phyloP scores from a whole-genome alignment of 1,140 invertebrate genomes.

The Scaptodrosophila lebanonensis region DNA sequence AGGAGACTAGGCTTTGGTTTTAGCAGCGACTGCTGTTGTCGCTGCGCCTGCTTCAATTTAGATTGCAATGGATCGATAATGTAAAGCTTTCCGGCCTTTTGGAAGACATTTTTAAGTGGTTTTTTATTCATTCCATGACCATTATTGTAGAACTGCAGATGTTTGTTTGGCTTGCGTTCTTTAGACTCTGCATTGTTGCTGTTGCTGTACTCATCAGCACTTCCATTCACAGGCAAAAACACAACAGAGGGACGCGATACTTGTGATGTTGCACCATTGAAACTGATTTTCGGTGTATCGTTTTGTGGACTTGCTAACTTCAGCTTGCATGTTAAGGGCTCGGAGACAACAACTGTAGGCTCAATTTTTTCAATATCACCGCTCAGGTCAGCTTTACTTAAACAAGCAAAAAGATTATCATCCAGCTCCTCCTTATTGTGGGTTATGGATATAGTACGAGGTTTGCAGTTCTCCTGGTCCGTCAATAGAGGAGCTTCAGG shows the following conservation, averaged over 20 bases:
- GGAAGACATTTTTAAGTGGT: constrained; percentile 55
- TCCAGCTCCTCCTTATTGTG: constrained; percentile 68
- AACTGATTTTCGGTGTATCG: neutral
- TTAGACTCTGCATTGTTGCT: neutral
- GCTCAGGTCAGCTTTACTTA: constrained; percentile 55
- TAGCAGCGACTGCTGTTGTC: constrained; percentile 65
- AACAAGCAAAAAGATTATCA: constrained; percentile 62
- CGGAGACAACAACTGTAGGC: constrained; percentile 57
- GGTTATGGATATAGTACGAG: constrained; percentile 54
- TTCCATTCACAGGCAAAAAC: neutral
- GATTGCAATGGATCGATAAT: constrained; percentile 67
- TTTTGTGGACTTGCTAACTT: constrained; percentile 62
- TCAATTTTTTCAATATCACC: constrained; percentile 63
- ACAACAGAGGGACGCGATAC: constrained; percentile 6
- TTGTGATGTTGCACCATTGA: constrained; percentile 12
- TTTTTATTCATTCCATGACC: constrained; percentile 20
- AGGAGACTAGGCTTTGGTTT: constrained; percentile 66
- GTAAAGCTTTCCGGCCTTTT: constrained; percentile 67
- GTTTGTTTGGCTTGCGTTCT: neutral
- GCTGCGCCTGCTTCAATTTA: constrained; percentile 54
- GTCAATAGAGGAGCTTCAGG: neutral
- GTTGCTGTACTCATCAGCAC: neutral
- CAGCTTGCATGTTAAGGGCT: constrained; percentile 25
- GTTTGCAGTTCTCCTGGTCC: constrained; percentile 13
- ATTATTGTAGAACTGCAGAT: constrained; percentile 15